Conservation (phyloP, 2,888 invertebrate species). For the Diarsia rubi region DNA sequence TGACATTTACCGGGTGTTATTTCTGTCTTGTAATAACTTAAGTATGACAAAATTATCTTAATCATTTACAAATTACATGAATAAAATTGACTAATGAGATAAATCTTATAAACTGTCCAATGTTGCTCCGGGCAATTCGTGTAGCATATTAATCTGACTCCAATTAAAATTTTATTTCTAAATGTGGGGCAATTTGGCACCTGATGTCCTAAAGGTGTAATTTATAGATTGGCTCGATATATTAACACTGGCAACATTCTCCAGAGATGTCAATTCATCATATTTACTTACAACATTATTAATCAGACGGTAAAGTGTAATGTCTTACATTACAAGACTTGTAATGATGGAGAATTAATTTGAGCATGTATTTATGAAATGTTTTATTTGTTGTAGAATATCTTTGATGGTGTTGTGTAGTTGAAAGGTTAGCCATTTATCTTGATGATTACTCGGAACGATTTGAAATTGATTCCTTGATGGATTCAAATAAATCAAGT, state of each 20-base stretch:
- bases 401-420: slow-evolving; percentile 14
- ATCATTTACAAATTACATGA: slow-evolving; percentile 12
- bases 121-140: slow-evolving; percentile 25
- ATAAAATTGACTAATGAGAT: slow-evolving; percentile 31
- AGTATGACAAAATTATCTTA: slow-evolving; percentile 28
- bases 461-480: slow-evolving; percentile 23
- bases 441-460: slow-evolving; percentile 6
- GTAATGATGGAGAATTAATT: slow-evolving; percentile 42
- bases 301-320: slow-evolving; percentile 46
- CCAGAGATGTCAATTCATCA: slow-evolving; percentile 61
- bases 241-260: slow-evolving; percentile 56
- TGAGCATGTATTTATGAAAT: slow-evolving; percentile 21
- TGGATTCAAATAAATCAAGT: slow-evolving; percentile 18
- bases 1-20: not conserved
- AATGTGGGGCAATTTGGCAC: slow-evolving; percentile 55
- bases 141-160: slow-evolving; percentile 27
- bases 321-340: slow-evolving; percentile 51
- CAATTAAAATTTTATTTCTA: slow-evolving; percentile 50
- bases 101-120: slow-evolving; percentile 11
- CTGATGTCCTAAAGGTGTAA: slow-evolving; percentile 55
- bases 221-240: slow-evolving; percentile 53
- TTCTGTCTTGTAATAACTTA: not conserved
- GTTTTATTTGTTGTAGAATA: slow-evolving; percentile 30
- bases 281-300: slow-evolving; percentile 66
- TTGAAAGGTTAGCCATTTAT: slow-evolving; percentile 34